Percentiles rank a stretch among this genome's conserved stretches.
Conservation (phyloP, 1,140 invertebrate species). For the Yoshiicerus persimilis region DNA sequence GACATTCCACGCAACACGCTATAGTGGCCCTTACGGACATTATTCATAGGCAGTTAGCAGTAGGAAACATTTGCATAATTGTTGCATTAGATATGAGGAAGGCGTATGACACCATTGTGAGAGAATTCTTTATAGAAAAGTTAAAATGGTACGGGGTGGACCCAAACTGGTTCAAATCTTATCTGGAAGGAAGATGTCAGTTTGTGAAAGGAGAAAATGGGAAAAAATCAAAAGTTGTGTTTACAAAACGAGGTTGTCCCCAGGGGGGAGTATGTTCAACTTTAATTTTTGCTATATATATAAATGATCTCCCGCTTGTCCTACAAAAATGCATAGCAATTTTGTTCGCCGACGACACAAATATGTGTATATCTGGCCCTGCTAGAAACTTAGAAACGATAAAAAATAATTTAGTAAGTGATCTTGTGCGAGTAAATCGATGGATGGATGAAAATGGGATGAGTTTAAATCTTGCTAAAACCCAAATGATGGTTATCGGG, state of each 20-base stretch:
- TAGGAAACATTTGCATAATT: too few relatives aligned
- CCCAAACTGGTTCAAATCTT: too few relatives aligned
- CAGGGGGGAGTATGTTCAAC: neutral
- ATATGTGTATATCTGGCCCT: neutral
- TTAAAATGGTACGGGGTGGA: too few relatives aligned
- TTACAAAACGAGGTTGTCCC: neutral
- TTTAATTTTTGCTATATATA: neutral
- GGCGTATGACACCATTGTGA: too few relatives aligned
- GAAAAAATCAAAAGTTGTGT: neutral
- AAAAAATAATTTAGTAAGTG: neutral
- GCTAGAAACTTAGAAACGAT: neutral
- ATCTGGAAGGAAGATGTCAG: too few relatives aligned
- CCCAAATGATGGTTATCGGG: neutral
- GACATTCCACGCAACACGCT: too few relatives aligned
- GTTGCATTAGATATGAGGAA: too few relatives aligned
- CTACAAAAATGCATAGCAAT: neutral
- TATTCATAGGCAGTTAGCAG: too few relatives aligned
- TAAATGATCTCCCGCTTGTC: neutral
- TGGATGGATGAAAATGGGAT: neutral
- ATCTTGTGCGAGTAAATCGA: neutral
- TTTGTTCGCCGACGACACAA: neutral
- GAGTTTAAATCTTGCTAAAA: neutral
- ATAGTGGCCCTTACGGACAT: too few relatives aligned
- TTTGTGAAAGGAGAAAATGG: too few relatives aligned
- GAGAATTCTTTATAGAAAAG: too few relatives aligned